These are phyloP conservation scores for Paraescarpia echinospica DNA, from an alignment of 1,140 invertebrate genomes.

Conservation along the genomic window DNA sequence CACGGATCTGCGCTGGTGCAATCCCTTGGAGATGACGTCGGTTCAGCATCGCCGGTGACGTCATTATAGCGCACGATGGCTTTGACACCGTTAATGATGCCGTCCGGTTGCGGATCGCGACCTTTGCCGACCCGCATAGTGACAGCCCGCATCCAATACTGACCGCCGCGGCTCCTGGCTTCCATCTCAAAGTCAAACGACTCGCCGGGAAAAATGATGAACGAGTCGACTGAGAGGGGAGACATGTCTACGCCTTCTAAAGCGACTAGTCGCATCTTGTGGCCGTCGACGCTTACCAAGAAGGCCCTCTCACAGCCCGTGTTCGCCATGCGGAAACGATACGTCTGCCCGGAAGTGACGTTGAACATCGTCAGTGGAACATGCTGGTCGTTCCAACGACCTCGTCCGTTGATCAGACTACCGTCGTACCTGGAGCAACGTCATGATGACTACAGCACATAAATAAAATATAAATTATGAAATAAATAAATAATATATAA, in stretches of 20 bases:
- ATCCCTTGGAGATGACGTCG: not conserved
- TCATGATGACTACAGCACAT: not conserved
- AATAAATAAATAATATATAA: too few relatives aligned
- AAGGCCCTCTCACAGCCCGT: not conserved
- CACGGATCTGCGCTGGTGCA: slow-evolving; percentile 6
- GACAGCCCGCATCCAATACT: slow-evolving; percentile 17
- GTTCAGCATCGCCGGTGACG: slow-evolving; percentile 9
- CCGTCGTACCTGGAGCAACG: not conserved
- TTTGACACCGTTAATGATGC: slow-evolving; percentile 9
- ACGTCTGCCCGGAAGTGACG: not conserved
- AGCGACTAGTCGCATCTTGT: slow-evolving; percentile 4
- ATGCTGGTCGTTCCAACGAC: slow-evolving; percentile 10
- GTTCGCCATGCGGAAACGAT: slow-evolving; percentile 12
- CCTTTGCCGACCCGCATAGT: not conserved
- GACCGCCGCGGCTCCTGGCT: not conserved
- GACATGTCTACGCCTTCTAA: not conserved
- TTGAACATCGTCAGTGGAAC: not conserved
- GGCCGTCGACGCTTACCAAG: slow-evolving; percentile 4
- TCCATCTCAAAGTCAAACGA: slow-evolving; percentile 21
- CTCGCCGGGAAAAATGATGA: slow-evolving; percentile 20
- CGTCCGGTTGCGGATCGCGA: not conserved
- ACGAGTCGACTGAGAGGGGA: slow-evolving; percentile 14
- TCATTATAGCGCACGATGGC: slow-evolving; percentile 11
- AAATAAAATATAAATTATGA: too few relatives aligned
- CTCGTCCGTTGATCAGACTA: not conserved